phyloP scores from a whole-genome alignment of 2,797 vertebrate species.

The Thaleichthys pacificus region DNA sequence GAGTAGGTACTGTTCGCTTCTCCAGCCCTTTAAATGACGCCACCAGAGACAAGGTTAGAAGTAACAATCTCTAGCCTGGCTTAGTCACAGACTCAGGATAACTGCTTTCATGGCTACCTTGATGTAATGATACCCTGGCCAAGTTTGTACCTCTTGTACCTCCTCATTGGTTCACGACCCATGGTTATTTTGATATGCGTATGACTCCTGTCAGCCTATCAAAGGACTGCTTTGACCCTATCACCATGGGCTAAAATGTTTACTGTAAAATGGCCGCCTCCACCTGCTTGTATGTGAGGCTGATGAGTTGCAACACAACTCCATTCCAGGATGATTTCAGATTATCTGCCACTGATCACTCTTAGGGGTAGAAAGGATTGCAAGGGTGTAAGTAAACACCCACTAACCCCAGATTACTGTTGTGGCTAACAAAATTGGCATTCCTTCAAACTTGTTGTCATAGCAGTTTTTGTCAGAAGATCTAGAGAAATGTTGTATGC shows the following conservation, averaged over 20 bases:
- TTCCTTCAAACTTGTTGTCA: too few species aligned
- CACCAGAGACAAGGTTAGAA: conserved; percentile 24
- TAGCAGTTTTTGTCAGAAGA: too few species aligned
- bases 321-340: background rate
- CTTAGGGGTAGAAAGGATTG: background rate
- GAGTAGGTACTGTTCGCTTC: conserved; percentile 78
- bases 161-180: background rate
- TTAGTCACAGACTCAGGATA: background rate
- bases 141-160: background rate
- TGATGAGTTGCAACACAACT: background rate
- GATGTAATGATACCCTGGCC: background rate
- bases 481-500: background rate
- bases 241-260: background rate
- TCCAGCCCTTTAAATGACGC: conserved; percentile 22
- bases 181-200: background rate
- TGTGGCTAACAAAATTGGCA: too few species aligned
- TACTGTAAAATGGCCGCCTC: background rate
- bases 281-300: background rate
- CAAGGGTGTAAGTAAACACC: background rate
- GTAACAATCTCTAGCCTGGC: background rate
- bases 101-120: background rate
- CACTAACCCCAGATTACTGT: background rate
- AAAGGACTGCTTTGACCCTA: background rate
- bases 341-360: conserved; percentile 1
- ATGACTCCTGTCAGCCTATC: background rate